Evolutionary conservation across 2,888 invertebrate species (phyloP).

Genomic region (Leucophenga montana): DNA sequence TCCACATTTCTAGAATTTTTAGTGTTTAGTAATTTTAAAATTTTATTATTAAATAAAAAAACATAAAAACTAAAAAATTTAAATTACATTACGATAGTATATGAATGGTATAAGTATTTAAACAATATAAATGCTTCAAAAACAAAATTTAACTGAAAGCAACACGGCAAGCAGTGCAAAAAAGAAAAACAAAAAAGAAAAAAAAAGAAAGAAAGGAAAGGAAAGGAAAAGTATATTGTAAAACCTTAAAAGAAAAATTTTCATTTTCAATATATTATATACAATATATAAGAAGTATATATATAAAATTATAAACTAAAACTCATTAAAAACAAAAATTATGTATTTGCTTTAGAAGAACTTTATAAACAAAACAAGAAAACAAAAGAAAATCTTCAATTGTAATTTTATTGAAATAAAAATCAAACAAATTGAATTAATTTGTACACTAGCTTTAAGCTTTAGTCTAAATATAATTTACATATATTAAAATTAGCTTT

Average conservation of each 20-base stretch:
- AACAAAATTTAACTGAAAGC: slow-evolving; percentile 41
- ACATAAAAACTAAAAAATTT: slow-evolving; percentile 1
- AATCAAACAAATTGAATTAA: slow-evolving; percentile 34
- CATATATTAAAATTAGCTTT: slow-evolving; percentile 1
- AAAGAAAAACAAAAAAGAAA: slow-evolving; percentile 43
- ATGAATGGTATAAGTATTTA: slow-evolving; percentile 6
- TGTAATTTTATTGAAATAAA: slow-evolving; percentile 35
- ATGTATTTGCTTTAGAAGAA: background rate
- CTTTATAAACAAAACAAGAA: background rate
- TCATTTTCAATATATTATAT: slow-evolving; percentile 19
- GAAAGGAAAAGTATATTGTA: slow-evolving; percentile 11
- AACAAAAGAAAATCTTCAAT: slow-evolving; percentile 30
- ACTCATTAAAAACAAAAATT: slow-evolving; percentile 2
- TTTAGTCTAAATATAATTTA: slow-evolving; percentile 17
- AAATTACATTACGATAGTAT: slow-evolving; percentile 1
- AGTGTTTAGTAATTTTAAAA: slow-evolving; percentile 18
- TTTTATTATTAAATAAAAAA: slow-evolving; percentile 14
- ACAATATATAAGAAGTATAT: too few relatives aligned
- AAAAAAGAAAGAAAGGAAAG: slow-evolving; percentile 34
- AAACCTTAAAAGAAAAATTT: slow-evolving; percentile 18
- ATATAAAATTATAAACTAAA: slow-evolving; percentile 12
- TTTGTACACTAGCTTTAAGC: slow-evolving; percentile 2
- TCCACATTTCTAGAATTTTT: slow-evolving; percentile 2
- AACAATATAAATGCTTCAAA: too few relatives aligned
- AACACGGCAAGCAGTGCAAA: background rate